Base-by-base conservation (phyloP, 2,797 vertebrate genomes). In the Varecia variegata region DNA sequence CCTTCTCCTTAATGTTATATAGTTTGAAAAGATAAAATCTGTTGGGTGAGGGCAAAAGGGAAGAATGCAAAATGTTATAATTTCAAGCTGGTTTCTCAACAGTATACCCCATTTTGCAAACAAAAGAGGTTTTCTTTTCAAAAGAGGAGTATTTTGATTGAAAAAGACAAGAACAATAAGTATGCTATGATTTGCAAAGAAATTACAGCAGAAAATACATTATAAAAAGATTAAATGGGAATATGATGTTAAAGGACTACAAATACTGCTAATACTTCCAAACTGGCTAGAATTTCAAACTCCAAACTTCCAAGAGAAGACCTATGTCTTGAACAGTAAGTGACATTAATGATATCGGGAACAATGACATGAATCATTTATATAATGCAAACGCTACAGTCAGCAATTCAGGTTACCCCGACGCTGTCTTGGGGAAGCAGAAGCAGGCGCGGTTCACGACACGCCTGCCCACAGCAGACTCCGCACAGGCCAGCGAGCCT, bases 41-140 rank as follows among this genome's bases (percentile, higher is more conserved):
- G 82, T 82, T 83, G 73, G 65, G 60, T 3, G 50, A 30, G 35
- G 8, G 45, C 14, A 35, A 27, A 9, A 27, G 54, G 30, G 52
- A 89, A 65, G 47, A 91, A 82, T 40, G 58, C 15, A 85, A 62
- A 93, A 82, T 79, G 56, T 56, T 68, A 74, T 18, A n/a, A 40
- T 81, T 85, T 90, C 90, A 93, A 71, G 80, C 83, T 90, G 35
- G 70, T 89, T 95, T 86, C 83, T 93, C 83, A 92, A 43, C 40
- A 88, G 70, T 20, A 43, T 20, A 68, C 7, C 60, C 20, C 60
- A 35, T 32, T 52, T 50, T 84, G 77, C 35, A 77, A 71, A 88
- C 21, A 89, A 79, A 1, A 71, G 73, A 27, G 30, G 84, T 56
- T 4, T 56, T 68, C 17, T 94, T 62, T 91, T 87, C n/a, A 38